Evolutionary conservation across 2,113 vertebrate genomes (phyloP).

Genomic region (Archilochus colubris): DNA sequence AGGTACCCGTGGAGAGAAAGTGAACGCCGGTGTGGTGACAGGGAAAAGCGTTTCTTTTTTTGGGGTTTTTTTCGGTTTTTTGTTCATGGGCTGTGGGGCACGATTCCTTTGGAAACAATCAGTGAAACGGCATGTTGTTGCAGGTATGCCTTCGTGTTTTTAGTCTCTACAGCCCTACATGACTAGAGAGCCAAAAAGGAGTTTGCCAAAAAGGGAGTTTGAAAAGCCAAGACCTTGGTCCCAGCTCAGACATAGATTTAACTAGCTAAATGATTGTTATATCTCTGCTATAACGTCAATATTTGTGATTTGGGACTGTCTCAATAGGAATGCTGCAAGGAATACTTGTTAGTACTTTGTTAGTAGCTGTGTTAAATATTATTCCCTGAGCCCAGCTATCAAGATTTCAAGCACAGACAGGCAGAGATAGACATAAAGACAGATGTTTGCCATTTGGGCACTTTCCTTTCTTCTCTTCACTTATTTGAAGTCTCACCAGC

Average conservation of each 20-base stretch:
- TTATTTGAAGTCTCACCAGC: slow-evolving; percentile 5
- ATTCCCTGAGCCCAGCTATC: not conserved
- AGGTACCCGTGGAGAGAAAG: not conserved
- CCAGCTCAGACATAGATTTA: not conserved
- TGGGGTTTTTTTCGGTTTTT: not conserved
- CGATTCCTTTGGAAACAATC: not conserved
- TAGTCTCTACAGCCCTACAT: not conserved
- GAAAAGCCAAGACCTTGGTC: not conserved
- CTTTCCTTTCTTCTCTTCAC: slow-evolving; percentile 3
- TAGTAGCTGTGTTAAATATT: not conserved
- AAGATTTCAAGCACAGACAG: slow-evolving; percentile 28
- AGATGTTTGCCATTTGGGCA: slow-evolving; percentile 39
- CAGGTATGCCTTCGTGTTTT: not conserved
- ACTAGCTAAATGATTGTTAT: not conserved
- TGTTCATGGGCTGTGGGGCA: not conserved
- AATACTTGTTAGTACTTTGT: not conserved
- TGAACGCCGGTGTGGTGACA: not conserved
- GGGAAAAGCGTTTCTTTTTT: not conserved
- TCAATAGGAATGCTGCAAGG: not conserved
- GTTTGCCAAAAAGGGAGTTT: not conserved
- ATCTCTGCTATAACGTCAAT: not conserved
- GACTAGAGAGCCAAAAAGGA: not conserved
- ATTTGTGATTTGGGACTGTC: not conserved
- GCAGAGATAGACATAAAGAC: not conserved
- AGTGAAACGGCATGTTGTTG: not conserved